Evolutionary conservation across 1,140 invertebrate species (phyloP), one percentile per base, ranked within the genome.

Genomic region (Hydropsyche tenuis): DNA sequence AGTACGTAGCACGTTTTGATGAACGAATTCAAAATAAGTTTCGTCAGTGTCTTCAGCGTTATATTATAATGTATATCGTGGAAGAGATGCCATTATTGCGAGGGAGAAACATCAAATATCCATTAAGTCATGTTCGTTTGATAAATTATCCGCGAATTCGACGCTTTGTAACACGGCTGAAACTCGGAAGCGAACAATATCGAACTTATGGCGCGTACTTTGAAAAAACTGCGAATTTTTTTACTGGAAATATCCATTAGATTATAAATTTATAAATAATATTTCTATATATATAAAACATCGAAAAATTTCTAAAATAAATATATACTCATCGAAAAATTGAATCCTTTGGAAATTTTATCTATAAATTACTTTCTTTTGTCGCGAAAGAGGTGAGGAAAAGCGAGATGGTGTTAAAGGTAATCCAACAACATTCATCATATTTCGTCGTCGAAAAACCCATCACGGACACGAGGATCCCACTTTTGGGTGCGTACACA

Each of bases 361-460:
- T 37, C 30, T n/a, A n/a, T n/a, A 37, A 37, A 37, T 37, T 9
- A 3, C 3, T 3, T 37, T 37, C 9, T 9, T 37, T 37, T 37
- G 30, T 37, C 30, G 9, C 30, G 9, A 3, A 37, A 37, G 30
- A 37, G 9, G 3, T 9, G 9, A 37, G 9, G 30, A 9, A n/a
- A 9, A 37, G 30, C 30, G 30, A 37, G 9, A 37, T 9, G 56
- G 56, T 60, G 56, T 60, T 60, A 25, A 60, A 60, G 56, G 56
- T 60, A 60, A 60, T 60, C 56, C 56, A 22, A 60, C 20, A 18
- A 11, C 56, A 60, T 60, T 60, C 56, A 60, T 60, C 56, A 60
- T 20, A 60, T 23, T 60, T 11, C 23, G 12, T 60, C 23, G 56
- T 27, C 23, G 56, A 60, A 60, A 60, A 60, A 60, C 20, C 56